phyloP scores from a whole-genome alignment of 2,797 vertebrate species.

The Nothura maculosa region DNA sequence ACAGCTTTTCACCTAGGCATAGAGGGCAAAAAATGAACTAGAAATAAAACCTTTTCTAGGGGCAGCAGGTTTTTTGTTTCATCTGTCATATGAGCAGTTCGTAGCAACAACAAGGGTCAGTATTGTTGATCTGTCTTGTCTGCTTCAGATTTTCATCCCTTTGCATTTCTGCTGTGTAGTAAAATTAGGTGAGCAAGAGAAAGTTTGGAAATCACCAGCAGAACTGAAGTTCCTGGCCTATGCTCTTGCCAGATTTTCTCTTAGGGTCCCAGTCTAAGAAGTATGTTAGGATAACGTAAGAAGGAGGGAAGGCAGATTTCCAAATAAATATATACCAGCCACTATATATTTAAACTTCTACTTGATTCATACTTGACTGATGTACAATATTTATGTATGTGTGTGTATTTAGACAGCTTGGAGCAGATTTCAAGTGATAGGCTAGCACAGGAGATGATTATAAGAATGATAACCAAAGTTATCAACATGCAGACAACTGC shows the following conservation, averaged over 20 bases:
- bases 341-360: background rate
- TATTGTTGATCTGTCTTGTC: background rate
- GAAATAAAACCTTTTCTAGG: background rate
- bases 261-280: background rate
- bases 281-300: background rate
- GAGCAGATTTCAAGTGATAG: background rate
- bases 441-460: background rate
- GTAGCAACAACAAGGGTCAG: background rate
- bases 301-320: background rate
- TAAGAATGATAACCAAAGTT: background rate
- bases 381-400: background rate
- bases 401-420: background rate
- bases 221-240: background rate
- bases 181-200: background rate
- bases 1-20: background rate
- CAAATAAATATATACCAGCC: background rate
- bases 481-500: background rate
- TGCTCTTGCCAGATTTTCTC: background rate
- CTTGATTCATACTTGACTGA: background rate
- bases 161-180: background rate
- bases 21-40: background rate
- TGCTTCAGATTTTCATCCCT: background rate
- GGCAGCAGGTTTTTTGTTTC: background rate
- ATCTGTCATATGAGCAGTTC: background rate
- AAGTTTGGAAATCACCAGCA: background rate